Base-by-base conservation (phyloP, 2,888 invertebrate genomes). In the Quadriops clusia region DNA sequence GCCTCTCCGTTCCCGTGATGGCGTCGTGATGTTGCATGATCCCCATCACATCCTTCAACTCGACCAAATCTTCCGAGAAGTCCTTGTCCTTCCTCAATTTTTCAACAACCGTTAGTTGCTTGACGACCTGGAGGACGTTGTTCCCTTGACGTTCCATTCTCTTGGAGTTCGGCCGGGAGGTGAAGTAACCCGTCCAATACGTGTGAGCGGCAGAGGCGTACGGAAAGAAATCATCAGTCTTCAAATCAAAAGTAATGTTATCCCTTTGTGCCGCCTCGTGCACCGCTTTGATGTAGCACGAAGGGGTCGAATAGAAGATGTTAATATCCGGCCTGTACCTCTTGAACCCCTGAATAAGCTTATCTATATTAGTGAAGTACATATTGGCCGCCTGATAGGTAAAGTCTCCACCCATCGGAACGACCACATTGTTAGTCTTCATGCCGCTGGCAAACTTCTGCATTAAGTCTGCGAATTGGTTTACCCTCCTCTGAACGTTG, bases 1-100 rank as follows among this genome's bases (percentile, higher is more conserved):
- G 72, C 54, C 86, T 80, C 51, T 83, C 84, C 0, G 86, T 86
- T 3, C 85, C 85, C 1, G 86, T 84, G 2, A 93, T 74, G 10
- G 70, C 86, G 54, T 94, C 91, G 52, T 94, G 93, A 51, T 94
- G 93, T 53, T 93, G 91, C 77, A 83, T 77, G 2, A 82, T 61
- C 3, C 81, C 83, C 76, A 84, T 77, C 0, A 74, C 75, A 40
- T 75, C 73, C 5, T 74, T 24, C 22, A n/a, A n/a, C n/a, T n/a
- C n/a, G n/a, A n/a, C n/a, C n/a, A n/a, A n/a, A n/a, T n/a, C n/a
- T n/a, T n/a, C n/a, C n/a, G n/a, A n/a, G n/a, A n/a, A n/a, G n/a
- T n/a, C n/a, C n/a, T n/a, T n/a, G n/a, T n/a, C n/a, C n/a, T n/a
- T n/a, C n/a, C n/a, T n/a, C n/a, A n/a, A n/a, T n/a, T n/a, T n/a